These are phyloP conservation scores for Salpingus planirostris DNA, from an alignment of 2,888 invertebrate species.

Conservation along the genomic window DNA sequence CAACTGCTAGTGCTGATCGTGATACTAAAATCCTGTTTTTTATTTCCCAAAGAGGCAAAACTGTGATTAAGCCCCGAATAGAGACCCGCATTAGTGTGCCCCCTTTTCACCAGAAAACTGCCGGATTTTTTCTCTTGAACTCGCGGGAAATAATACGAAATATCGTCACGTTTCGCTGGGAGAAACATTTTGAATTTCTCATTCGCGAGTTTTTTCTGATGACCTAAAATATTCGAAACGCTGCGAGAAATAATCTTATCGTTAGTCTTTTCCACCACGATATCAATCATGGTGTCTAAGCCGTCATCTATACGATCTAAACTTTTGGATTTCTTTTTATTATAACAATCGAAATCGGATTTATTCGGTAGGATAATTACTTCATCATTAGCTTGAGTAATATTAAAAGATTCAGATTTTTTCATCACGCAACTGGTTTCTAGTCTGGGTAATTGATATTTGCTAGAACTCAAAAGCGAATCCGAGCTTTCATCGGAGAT, in stretches of 20 bases:
- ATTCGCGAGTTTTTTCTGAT: slow-evolving; percentile 21
- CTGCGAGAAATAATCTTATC: slow-evolving; percentile 26
- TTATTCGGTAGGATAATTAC: slow-evolving; percentile 6
- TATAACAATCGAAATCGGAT: slow-evolving; percentile 17
- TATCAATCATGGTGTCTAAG: slow-evolving; percentile 61
- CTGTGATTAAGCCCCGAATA: slow-evolving; percentile 61
- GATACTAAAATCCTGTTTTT: too few relatives aligned
- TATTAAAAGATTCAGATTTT: slow-evolving; percentile 25
- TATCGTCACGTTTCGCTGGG: slow-evolving; percentile 33
- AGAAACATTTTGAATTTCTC: slow-evolving; percentile 40
- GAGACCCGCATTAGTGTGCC: slow-evolving; percentile 54
- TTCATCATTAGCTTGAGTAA: slow-evolving; percentile 7
- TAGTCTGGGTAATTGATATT: slow-evolving; percentile 23
- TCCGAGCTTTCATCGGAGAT: slow-evolving; percentile 63
- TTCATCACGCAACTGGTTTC: slow-evolving; percentile 18
- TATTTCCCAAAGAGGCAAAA: too few relatives aligned
- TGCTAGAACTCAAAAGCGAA: slow-evolving; percentile 58
- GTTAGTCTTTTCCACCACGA: slow-evolving; percentile 57
- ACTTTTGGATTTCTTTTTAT: slow-evolving; percentile 51
- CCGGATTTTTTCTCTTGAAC: slow-evolving; percentile 43
- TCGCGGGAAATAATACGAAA: slow-evolving; percentile 40
- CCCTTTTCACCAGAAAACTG: slow-evolving; percentile 52
- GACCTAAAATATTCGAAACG: slow-evolving; percentile 12
- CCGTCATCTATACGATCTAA: slow-evolving; percentile 68
- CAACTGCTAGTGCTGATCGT: slow-evolving; percentile 17